Conservation (phyloP, 1,140 invertebrate genomes). For the Heliconius hermathena region DNA sequence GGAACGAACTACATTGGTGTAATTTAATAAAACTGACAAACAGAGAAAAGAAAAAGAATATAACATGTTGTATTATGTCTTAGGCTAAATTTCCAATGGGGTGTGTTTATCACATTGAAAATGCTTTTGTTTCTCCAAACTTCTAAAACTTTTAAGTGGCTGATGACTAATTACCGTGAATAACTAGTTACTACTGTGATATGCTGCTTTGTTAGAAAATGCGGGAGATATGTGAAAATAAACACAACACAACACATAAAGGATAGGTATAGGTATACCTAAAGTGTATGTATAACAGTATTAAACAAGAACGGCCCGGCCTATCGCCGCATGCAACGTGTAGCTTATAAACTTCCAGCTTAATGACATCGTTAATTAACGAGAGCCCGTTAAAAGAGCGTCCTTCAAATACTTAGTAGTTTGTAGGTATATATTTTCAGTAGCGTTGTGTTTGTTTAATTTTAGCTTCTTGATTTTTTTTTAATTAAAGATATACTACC, state of each 20-base stretch:
- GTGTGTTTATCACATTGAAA: neutral
- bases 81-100: too few species aligned
- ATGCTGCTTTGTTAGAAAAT: neutral
- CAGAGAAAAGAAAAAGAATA: too few species aligned
- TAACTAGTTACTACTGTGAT: too few species aligned
- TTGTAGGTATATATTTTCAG: neutral
- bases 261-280: neutral
- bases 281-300: neutral
- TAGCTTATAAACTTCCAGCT: constrained; percentile 14
- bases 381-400: constrained; percentile 11
- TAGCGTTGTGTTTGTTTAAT: neutral
- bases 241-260: neutral
- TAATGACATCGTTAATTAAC: constrained; percentile 12
- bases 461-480: neutral
- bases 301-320: neutral
- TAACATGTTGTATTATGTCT: too few species aligned
- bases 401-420: constrained; percentile 12
- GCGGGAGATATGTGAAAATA: neutral
- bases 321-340: constrained; percentile 11
- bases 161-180: too few species aligned
- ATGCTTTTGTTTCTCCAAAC: neutral
- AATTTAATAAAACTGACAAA: neutral
- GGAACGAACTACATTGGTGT: too few species aligned
- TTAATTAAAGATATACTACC: too few species aligned
- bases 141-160: too few species aligned